Percentiles rank a stretch among this genome's conserved stretches.
Conservation (phyloP, 2,113 vertebrate species). For the Oxygymnocypris stewartii region DNA sequence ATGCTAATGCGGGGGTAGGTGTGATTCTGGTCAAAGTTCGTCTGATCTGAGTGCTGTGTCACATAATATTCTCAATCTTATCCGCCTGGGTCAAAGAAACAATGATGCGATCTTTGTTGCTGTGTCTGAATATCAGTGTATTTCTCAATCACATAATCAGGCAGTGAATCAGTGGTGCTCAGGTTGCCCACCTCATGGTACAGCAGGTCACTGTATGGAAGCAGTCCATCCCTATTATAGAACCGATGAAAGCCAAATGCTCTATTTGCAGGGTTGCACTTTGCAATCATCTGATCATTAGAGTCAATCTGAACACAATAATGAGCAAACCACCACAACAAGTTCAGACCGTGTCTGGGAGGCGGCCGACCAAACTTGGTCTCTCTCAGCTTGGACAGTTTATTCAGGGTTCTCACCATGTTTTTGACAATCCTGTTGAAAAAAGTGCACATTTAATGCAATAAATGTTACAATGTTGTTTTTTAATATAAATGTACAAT, state of each 20-base stretch:
- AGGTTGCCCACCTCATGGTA: conserved; percentile 52
- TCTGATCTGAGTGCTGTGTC: conserved; percentile 33
- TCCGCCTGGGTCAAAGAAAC: not conserved
- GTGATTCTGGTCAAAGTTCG: conserved; percentile 7
- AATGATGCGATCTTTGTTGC: conserved; percentile 52
- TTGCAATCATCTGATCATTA: not conserved
- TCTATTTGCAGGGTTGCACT: not conserved
- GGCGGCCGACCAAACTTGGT: conserved; percentile 3
- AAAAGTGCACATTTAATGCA: not conserved
- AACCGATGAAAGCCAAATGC: conserved; percentile 47
- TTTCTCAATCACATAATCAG: not conserved
- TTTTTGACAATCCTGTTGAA: not conserved
- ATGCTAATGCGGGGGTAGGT: conserved; percentile 22
- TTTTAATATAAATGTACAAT: not conserved
- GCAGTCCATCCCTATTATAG: conserved; percentile 18
- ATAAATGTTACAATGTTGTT: too few species aligned
- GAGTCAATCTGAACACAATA: conserved; percentile 12
- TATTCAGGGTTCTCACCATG: not conserved
- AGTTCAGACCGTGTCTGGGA: conserved; percentile 37
- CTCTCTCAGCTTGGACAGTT: not conserved
- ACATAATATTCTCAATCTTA: conserved; percentile 22
- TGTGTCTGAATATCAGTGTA: not conserved
- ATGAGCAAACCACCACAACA: conserved; percentile 52
- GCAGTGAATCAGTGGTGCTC: not conserved
- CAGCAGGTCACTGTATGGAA: not conserved